Conservation (phyloP, 2,888 invertebrate species). For the Andrena flavipes region DNA sequence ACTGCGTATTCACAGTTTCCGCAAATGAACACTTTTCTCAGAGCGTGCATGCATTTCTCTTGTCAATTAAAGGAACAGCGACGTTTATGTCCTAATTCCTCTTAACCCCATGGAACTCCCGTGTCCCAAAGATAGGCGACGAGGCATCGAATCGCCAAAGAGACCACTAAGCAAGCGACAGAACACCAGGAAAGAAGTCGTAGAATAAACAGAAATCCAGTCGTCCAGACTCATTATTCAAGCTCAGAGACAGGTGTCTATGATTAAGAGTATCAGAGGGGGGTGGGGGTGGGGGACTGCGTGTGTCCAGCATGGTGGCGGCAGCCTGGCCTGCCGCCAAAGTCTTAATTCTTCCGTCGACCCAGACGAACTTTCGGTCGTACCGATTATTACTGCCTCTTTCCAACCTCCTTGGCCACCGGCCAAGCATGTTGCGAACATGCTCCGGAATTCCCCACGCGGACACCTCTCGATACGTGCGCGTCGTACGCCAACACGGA, state of each 20-base stretch:
- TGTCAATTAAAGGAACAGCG: too few species aligned
- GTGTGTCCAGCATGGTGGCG: conserved; percentile 54
- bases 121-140: neutral
- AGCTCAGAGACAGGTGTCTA: conserved; percentile 71
- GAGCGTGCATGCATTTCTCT: too few species aligned
- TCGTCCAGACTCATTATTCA: conserved; percentile 73
- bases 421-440: conserved; percentile 76
- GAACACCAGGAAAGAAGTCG: conserved; percentile 37
- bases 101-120: neutral
- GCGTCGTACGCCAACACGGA: conserved; percentile 53
- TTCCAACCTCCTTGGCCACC: conserved; percentile 79
- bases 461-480: conserved; percentile 69
- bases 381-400: conserved; percentile 72
- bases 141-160: conserved; percentile 10
- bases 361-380: conserved; percentile 76
- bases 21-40: too few species aligned
- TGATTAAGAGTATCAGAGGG: conserved; percentile 71
- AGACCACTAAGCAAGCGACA: too few species aligned
- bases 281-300: conserved; percentile 9
- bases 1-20: too few species aligned
- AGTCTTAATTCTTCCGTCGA: conserved; percentile 69
- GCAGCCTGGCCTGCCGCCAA: conserved; percentile 70
- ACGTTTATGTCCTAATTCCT: conserved; percentile 17
- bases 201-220: conserved; percentile 50
- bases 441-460: conserved; percentile 72